phyloP scores from a whole-genome alignment of 1,140 invertebrate genomes.

The Drosophila varians region DNA sequence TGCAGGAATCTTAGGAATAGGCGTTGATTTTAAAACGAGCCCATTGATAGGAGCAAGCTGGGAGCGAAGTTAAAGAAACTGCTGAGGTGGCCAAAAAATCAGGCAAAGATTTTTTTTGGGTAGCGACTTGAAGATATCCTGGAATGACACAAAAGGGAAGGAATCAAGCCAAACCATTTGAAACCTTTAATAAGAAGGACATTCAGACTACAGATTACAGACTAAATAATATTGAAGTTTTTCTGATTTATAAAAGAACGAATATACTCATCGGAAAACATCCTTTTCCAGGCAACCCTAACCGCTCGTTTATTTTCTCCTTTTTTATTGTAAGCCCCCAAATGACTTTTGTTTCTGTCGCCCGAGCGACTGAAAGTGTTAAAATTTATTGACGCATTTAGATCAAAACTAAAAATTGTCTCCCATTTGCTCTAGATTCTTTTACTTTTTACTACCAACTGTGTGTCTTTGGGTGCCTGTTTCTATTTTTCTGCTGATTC shows the following conservation, averaged over 20 bases:
- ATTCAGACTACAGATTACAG: too few species aligned
- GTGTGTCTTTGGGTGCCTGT: conserved; percentile 7
- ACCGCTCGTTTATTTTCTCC: conserved; percentile 25
- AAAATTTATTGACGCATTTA: conserved; percentile 82
- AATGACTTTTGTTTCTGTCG: conserved; percentile 76
- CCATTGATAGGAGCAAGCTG: conserved; percentile 66
- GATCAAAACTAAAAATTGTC: conserved; percentile 81
- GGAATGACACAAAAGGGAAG: not conserved
- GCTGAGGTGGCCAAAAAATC: conserved; percentile 68
- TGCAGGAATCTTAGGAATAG: conserved; percentile 41
- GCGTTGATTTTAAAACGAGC: conserved; percentile 78
- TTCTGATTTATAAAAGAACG: not conserved
- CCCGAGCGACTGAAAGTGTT: conserved; percentile 69
- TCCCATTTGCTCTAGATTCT: conserved; percentile 38
- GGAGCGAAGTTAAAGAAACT: conserved; percentile 37
- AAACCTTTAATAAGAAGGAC: not conserved
- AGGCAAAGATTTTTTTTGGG: not conserved
- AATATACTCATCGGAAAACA: not conserved
- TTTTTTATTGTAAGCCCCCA: conserved; percentile 60
- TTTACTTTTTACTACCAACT: conserved; percentile 11
- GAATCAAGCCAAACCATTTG: too few species aligned
- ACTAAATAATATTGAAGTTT: too few species aligned
- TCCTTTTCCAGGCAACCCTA: conserved; percentile 9
- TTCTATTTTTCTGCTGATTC: conserved; percentile 55
- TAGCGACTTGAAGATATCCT: not conserved